These are phyloP conservation scores for Hephaestus fuliginosus DNA, from an alignment of 2,797 vertebrate species.

Conservation along the genomic window DNA sequence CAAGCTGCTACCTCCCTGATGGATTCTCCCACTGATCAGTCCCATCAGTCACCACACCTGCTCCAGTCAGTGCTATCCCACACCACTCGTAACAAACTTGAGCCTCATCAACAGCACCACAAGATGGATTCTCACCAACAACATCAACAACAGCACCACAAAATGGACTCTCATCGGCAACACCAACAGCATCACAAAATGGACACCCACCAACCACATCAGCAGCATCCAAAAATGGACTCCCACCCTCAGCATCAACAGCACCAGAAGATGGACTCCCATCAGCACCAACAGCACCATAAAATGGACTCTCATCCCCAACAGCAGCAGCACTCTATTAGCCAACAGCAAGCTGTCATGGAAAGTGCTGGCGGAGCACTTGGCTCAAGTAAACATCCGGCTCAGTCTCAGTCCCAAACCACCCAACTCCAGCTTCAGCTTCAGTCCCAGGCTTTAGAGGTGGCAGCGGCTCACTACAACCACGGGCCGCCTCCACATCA, in stretches of 20 bases:
- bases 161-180: slow-evolving; percentile 79
- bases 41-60: slow-evolving; percentile 82
- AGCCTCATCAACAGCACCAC: slow-evolving; percentile 79
- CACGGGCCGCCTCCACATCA: slow-evolving; percentile 80
- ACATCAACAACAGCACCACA: slow-evolving; percentile 77
- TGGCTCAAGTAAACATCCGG: slow-evolving; percentile 80
- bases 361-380: slow-evolving; percentile 86
- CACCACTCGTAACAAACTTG: slow-evolving; percentile 86
- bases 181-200: slow-evolving; percentile 79
- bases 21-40: slow-evolving; percentile 89
- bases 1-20: slow-evolving; percentile 85
- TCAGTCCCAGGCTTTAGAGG: slow-evolving; percentile 91
- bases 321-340: slow-evolving; percentile 85
- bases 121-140: slow-evolving; percentile 81
- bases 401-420: slow-evolving; percentile 84
- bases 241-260: slow-evolving; percentile 78
- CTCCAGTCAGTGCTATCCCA: slow-evolving; percentile 94
- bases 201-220: slow-evolving; percentile 74
- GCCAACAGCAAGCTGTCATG: slow-evolving; percentile 90
- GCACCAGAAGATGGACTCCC: slow-evolving; percentile 74
- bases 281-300: slow-evolving; percentile 75
- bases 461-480: slow-evolving; percentile 87
- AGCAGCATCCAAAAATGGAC: slow-evolving; percentile 81
- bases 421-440: slow-evolving; percentile 92
- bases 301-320: slow-evolving; percentile 69